phyloP scores from a whole-genome alignment of 2,797 vertebrate species.

The Acanthurus lineatus region DNA sequence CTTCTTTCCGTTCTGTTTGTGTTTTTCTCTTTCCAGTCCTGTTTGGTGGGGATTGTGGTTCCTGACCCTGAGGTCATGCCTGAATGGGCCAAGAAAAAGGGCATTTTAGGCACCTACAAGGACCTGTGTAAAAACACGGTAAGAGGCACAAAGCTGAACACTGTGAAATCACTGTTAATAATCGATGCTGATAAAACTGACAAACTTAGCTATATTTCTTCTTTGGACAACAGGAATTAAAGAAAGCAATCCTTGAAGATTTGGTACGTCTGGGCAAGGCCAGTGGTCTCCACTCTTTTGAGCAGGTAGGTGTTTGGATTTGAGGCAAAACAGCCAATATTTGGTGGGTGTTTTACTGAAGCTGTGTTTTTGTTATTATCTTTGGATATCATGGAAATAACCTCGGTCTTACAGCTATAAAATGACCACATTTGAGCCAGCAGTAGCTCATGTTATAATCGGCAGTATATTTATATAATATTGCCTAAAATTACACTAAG shows the following conservation, averaged over 20 bases:
- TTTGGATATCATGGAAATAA: background rate
- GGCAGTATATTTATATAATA: background rate
- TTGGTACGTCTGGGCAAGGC: constrained; percentile 94
- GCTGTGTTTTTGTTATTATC: background rate
- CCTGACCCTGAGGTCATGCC: constrained; percentile 95
- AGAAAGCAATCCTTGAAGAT: constrained; percentile 95
- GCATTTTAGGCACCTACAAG: constrained; percentile 89
- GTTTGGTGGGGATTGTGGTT: constrained; percentile 95
- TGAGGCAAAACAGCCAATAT: background rate
- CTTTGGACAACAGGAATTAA: constrained; percentile 86
- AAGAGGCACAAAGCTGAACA: constrained; percentile 35
- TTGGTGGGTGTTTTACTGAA: background rate
- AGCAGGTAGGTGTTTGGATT: constrained; percentile 88
- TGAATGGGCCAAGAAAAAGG: constrained; percentile 94
- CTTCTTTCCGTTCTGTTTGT: background rate
- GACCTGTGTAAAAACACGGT: constrained; percentile 94
- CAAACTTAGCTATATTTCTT: background rate
- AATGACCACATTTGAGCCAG: background rate
- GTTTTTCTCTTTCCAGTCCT: constrained; percentile 86
- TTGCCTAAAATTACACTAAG: background rate
- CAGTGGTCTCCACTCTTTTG: constrained; percentile 96
- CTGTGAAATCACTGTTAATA: background rate
- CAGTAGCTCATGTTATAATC: no score
- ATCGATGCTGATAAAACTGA: background rate
- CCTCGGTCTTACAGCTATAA: background rate